phyloP scores from a whole-genome alignment of 1,140 invertebrate species.

The Calephelis virginiensis region DNA sequence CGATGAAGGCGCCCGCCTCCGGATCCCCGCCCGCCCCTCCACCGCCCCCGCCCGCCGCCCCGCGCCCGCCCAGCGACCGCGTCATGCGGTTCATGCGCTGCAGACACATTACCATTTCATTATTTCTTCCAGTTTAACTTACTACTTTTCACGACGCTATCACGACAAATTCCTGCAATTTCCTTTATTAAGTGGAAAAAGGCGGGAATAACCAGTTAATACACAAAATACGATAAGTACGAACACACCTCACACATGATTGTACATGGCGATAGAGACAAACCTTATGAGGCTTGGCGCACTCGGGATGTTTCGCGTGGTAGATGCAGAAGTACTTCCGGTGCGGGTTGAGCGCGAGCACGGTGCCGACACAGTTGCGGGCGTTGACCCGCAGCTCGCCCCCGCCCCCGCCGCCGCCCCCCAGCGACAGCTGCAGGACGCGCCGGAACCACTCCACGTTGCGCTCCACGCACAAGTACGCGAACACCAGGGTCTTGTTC shows the following conservation, averaged over 20 bases:
- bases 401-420: slow-evolving; percentile 90
- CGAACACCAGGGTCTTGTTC: slow-evolving; percentile 96
- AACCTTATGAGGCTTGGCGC: slow-evolving; percentile 80
- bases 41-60: slow-evolving; percentile 68
- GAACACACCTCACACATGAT: too few relatives aligned
- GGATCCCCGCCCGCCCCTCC: slow-evolving; percentile 78
- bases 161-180: too few relatives aligned
- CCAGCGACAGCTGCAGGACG: slow-evolving; percentile 90
- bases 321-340: slow-evolving; percentile 99
- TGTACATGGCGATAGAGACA: not conserved
- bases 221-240: too few relatives aligned
- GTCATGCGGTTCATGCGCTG: slow-evolving; percentile 82
- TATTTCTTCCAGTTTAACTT: too few relatives aligned
- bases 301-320: slow-evolving; percentile 92
- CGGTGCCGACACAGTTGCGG: slow-evolving; percentile 97
- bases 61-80: slow-evolving; percentile 77
- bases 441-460: slow-evolving; percentile 95
- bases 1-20: slow-evolving; percentile 89
- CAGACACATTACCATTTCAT: not conserved
- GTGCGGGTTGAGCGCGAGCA: slow-evolving; percentile 96
- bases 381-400: slow-evolving; percentile 94
- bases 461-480: slow-evolving; percentile 93
- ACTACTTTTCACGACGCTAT: too few relatives aligned
- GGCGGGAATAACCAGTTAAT: too few relatives aligned
- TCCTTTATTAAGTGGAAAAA: too few relatives aligned